These are phyloP conservation scores for Drosophila leonis DNA, from an alignment of 2,888 invertebrate species.

Conservation along the genomic window DNA sequence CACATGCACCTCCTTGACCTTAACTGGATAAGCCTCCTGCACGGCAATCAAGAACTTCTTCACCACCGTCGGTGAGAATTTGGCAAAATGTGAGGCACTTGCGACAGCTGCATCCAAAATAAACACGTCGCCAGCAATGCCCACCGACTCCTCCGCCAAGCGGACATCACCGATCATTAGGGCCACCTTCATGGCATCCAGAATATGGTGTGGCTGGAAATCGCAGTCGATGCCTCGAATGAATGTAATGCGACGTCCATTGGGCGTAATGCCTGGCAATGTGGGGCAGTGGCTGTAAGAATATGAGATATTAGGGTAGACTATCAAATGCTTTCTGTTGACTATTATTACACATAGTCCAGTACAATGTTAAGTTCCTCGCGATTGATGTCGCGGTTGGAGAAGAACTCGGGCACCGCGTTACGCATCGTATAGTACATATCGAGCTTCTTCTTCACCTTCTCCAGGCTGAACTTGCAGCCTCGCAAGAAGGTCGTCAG, in stretches of 20 bases:
- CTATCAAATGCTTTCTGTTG: neutral
- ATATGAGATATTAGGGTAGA: neutral
- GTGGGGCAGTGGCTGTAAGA: conserved; percentile 90
- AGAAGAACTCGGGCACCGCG: conserved; percentile 93
- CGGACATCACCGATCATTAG: conserved; percentile 94
- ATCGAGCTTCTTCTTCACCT: conserved; percentile 93
- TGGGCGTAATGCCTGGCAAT: conserved; percentile 92
- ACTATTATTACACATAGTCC: conserved; percentile 88
- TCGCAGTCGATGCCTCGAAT: conserved; percentile 91
- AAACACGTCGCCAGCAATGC: conserved; percentile 94
- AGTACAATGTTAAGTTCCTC: conserved; percentile 91
- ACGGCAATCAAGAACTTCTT: conserved; percentile 95
- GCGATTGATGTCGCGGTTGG: conserved; percentile 90
- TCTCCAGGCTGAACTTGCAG: conserved; percentile 94
- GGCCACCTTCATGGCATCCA: conserved; percentile 92
- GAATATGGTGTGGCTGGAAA: conserved; percentile 89
- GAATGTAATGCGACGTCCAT: conserved; percentile 91
- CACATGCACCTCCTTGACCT: conserved; percentile 94
- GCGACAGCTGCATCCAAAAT: conserved; percentile 92
- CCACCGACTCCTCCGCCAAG: conserved; percentile 90
- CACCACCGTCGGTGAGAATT: conserved; percentile 92
- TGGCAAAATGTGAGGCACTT: conserved; percentile 92
- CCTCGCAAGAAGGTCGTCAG: conserved; percentile 93
- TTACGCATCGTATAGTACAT: conserved; percentile 95
- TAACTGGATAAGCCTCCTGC: conserved; percentile 95